Percentiles rank a stretch among this genome's conserved stretches.
These are phyloP conservation scores for Ormia ochracea DNA, from an alignment of 2,888 invertebrate species.

Conservation along the genomic window DNA sequence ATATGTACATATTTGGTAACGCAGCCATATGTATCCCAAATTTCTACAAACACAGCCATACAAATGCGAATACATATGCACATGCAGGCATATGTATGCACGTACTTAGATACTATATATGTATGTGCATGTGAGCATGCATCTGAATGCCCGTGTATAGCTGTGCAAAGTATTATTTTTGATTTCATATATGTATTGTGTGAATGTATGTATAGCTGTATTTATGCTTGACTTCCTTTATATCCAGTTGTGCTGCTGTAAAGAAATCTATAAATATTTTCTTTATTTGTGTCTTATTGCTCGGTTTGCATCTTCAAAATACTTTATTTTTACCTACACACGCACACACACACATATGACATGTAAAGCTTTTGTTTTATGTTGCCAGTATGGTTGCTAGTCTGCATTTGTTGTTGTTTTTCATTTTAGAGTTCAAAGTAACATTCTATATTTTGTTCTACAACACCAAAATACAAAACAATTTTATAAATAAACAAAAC, in stretches of 20 bases:
- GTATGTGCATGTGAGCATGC: neutral
- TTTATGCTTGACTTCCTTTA: conserved; percentile 11
- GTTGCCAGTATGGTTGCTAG: neutral
- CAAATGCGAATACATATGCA: too few relatives aligned
- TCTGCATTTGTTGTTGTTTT: conserved; percentile 11
- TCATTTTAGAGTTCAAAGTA: conserved; percentile 41
- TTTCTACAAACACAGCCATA: too few relatives aligned
- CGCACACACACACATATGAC: too few relatives aligned
- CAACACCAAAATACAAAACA: neutral
- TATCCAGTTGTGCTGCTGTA: neutral
- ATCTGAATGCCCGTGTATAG: too few relatives aligned
- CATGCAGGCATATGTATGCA: too few relatives aligned
- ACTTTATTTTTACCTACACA: neutral
- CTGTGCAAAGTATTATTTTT: too few relatives aligned
- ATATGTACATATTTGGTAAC: too few relatives aligned
- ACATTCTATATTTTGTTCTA: conserved; percentile 4
- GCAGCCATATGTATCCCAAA: too few relatives aligned
- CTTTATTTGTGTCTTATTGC: neutral
- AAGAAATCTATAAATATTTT: conserved; percentile 51
- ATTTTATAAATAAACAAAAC: neutral
- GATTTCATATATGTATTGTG: neutral
- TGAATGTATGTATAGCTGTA: neutral
- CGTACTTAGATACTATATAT: too few relatives aligned
- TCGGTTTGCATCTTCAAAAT: conserved; percentile 29
- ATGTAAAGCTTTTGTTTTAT: conserved; percentile 24